phyloP scores from a whole-genome alignment of 2,113 vertebrate genomes.

The Chionomys nivalis region DNA sequence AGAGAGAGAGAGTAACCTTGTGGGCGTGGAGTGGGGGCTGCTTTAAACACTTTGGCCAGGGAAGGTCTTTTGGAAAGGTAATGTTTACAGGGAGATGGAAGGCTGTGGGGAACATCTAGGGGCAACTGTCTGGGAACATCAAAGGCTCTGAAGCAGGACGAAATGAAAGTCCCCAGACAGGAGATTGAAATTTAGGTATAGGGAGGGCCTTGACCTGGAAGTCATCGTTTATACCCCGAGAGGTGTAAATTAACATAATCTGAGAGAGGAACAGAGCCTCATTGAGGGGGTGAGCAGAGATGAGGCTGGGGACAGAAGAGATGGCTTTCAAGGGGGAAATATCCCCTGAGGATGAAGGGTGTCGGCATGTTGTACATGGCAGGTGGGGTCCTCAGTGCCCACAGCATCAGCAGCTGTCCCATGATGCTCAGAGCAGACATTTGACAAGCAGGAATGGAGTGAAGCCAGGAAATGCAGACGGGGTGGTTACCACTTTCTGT shows the following conservation, averaged over 20 bases:
- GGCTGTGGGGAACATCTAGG: background rate
- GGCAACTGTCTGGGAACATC: background rate
- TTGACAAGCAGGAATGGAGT: background rate
- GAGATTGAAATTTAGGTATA: background rate
- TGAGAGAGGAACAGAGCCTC: background rate
- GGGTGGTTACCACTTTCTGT: background rate
- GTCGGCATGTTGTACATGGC: background rate
- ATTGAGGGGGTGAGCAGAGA: background rate
- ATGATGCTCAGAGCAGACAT: no score
- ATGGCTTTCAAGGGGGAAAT: no score
- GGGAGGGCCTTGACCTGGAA: background rate
- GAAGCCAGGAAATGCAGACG: background rate
- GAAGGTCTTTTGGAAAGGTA: background rate
- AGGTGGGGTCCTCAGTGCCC: background rate
- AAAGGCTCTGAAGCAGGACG: background rate
- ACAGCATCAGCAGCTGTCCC: background rate
- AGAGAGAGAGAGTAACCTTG: no score
- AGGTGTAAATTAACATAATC: background rate
- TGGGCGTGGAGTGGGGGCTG: background rate
- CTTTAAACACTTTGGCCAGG: background rate
- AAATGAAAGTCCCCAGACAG: background rate
- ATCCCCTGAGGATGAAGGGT: background rate
- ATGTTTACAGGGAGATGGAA: constrained; percentile 2
- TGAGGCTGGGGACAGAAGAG: background rate
- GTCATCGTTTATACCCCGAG: background rate